phyloP scores from a whole-genome alignment of 2,888 invertebrate species.

The Leptopilina myrica region DNA sequence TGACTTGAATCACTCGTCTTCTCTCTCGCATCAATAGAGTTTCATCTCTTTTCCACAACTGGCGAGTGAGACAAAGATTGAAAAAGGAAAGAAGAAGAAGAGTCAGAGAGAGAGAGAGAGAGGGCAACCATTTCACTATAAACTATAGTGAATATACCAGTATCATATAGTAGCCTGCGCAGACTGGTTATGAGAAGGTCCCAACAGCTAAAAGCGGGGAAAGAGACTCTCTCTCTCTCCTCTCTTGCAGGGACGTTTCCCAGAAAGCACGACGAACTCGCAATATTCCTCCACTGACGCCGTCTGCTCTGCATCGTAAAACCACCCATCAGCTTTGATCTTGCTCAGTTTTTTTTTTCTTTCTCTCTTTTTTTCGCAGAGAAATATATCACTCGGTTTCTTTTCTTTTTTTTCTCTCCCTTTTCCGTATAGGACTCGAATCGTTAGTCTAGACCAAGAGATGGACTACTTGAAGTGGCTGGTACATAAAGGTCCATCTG shows the following conservation, averaged over 20 bases:
- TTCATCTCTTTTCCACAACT: conserved; percentile 38
- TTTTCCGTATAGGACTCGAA: not conserved
- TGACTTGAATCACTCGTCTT: conserved; percentile 42
- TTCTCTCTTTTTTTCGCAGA: too few relatives aligned
- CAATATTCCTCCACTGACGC: conserved; percentile 40
- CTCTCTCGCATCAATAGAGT: conserved; percentile 46
- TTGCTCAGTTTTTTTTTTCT: conserved; percentile 14
- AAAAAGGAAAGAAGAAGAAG: too few relatives aligned
- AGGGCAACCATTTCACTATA: conserved; percentile 9
- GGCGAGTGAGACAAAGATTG: too few relatives aligned
- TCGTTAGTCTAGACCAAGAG: not conserved
- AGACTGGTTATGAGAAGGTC: conserved; percentile 58
- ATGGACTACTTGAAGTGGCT: not conserved
- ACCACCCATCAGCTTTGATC: conserved; percentile 24
- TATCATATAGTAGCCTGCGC: conserved; percentile 54
- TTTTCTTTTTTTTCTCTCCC: not conserved
- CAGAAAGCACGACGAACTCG: conserved; percentile 61
- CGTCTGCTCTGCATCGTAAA: conserved; percentile 35
- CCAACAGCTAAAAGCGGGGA: conserved; percentile 48
- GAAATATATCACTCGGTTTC: conserved; percentile 21
- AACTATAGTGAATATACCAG: conserved; percentile 4
- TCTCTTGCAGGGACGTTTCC: conserved; percentile 53
- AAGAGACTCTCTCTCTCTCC: conserved; percentile 20
- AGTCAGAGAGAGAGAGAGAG: not conserved
- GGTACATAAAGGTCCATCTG: not conserved